Base-by-base conservation (phyloP, 2,113 vertebrate species). In the Corvus cornix region DNA sequence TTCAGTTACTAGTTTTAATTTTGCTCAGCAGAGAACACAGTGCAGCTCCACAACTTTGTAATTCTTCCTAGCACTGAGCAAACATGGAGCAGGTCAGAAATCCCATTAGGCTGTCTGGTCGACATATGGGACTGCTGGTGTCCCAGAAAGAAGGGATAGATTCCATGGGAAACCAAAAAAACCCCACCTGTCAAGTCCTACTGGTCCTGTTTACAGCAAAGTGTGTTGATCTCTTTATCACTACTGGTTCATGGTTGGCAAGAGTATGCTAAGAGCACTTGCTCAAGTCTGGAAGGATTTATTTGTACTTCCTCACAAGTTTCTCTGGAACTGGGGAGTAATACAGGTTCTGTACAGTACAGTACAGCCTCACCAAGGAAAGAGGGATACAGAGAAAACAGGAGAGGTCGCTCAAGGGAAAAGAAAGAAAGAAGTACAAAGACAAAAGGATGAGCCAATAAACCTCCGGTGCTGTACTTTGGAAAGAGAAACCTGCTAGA, bases 321-420 rank as follows among this genome's bases (percentile, higher is more conserved):
- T 37, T 8, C 55, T 17, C 5, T 11, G 46, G 75, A 73, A 91
- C 73, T 22, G 68, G 46, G 81, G 58, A 79, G 75, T 75, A n/a
- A 81, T 56, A 72, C 3, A 13, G 79, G 69, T 69, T 74, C 81
- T 72, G 35, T 33, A 60, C 33, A 49, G 73, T 22, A 56, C 33
- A 81, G 76, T 41, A 41, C 16, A 74, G 83, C 59, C 33, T 79
- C 81, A 48, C n/a, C 67, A 53, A 56, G 66, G 68, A 37, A 51
- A 75, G 78, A 91, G 37, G 58, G 84, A 90, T 72, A 28, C 69
- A 73, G 59, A 90, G 74, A 58, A 94, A 94, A 91, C 89, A 73
- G 89, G 93, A 91, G 89, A 93, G 91, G 93, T 97, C 74, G 59
- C 93, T 96, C 91, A 84, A 96, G 66, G 74, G 84, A 96, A 96